Base-by-base conservation (phyloP, 2,113 vertebrate genomes). In the Grallaria varia region DNA sequence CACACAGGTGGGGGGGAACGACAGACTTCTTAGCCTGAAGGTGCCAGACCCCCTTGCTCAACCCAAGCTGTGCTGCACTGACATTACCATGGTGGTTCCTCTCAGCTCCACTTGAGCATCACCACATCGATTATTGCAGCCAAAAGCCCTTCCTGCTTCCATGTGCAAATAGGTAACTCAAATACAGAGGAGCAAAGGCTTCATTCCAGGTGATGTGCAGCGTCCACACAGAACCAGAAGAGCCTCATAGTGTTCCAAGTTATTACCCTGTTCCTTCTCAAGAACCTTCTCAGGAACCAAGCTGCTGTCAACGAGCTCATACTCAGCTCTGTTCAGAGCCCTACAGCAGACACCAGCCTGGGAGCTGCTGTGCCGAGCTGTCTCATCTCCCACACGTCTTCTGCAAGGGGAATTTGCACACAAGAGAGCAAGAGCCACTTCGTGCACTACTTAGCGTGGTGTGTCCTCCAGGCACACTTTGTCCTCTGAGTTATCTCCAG, bases 401-500 rank as follows among this genome's bases (percentile, higher is more conserved):
- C 80, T 87, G 64, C 52, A 68, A 76, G 83, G 58, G 69, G 42
- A 35, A 80, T 55, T 86, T 88, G 75, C 63, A 71, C 28, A 55
- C n/a, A 40, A 15, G 80, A 93, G 63, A 85, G 64, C 76, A 93
- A 63, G 75, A 86, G 82, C 84, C 59, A 77, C 78, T 66, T 12
- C 1, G 18, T 50, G 89, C 77, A 33, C 62, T 95, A 8, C 53
- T 91, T 87, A 64, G 93, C 53, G 27, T 37, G 52, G 66, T 1
- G 1, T 83, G 90, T 96, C 93, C 94, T 96, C 91, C 90, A 88
- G 84, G 91, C 93, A 96, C 87, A 80, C 85, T 96, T 86, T 95
- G 95, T 96, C 91, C 95, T 96, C 91, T 33, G 50, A 96, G 77
- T 91, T 94, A 88, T 96, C 93, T 91, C 90, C 82, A 93, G 82